These are phyloP conservation scores for Urocynchramus pylzowi DNA, from an alignment of 2,113 vertebrate genomes.

Conservation along the genomic window DNA sequence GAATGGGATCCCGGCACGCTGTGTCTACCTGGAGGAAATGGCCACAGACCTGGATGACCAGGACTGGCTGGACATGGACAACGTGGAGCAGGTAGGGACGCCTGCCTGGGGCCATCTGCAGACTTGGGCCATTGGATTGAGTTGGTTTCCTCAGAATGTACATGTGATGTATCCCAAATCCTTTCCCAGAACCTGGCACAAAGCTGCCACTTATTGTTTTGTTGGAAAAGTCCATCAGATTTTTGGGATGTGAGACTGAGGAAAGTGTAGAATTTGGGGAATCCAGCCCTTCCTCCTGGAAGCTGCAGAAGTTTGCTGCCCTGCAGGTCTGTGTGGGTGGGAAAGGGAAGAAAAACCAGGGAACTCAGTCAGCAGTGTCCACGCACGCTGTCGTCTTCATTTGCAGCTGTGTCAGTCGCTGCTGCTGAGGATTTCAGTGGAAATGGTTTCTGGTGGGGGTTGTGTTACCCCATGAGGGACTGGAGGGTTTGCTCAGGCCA, in stretches of 20 bases:
- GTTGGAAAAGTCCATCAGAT: rapidly evolving
- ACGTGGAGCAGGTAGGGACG: constrained; percentile 85
- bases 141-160: rapidly evolving
- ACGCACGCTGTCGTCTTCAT: rapidly evolving
- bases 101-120: rapidly evolving
- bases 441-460: rapidly evolving
- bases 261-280: too few species aligned
- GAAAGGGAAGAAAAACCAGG: neutral
- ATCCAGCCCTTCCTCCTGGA: neutral
- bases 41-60: constrained; percentile 91
- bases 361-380: rapidly evolving
- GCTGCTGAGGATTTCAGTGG: neutral
- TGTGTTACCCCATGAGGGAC: rapidly evolving
- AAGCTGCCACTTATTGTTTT: rapidly evolving
- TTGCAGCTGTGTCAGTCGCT: rapidly evolving
- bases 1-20: constrained; percentile 93
- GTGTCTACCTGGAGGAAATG: constrained; percentile 94
- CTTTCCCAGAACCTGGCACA: rapidly evolving
- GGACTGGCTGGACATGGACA: constrained; percentile 98
- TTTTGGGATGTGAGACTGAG: neutral
- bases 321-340: rapidly evolving
- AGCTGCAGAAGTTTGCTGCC: neutral
- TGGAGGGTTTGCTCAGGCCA: neutral
- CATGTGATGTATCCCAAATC: rapidly evolving
- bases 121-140: rapidly evolving